These are phyloP conservation scores for Motacilla alba DNA, from an alignment of 2,113 vertebrate genomes.

Conservation along the genomic window DNA sequence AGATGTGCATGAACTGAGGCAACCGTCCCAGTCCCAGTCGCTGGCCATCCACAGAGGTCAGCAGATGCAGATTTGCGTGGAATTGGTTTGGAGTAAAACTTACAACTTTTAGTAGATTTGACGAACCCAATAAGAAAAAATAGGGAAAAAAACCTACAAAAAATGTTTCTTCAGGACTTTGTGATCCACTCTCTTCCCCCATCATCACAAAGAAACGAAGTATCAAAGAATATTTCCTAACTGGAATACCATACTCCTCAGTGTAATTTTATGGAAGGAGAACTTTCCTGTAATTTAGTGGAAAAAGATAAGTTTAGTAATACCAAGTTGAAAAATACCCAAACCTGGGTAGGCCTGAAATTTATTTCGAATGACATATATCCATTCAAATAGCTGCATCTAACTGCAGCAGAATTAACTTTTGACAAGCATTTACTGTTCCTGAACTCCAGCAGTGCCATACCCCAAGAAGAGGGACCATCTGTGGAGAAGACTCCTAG, in stretches of 20 bases:
- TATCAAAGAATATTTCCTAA: background rate
- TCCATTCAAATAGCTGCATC: background rate
- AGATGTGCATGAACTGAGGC: background rate
- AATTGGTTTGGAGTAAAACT: background rate
- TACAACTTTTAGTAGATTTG: background rate
- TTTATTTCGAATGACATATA: background rate
- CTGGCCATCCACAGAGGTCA: background rate
- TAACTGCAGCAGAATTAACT: background rate
- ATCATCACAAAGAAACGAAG: background rate
- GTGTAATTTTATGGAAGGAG: background rate
- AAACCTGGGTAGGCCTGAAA: background rate
- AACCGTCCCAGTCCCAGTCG: background rate
- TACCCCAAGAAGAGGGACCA: background rate
- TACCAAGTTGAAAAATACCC: background rate
- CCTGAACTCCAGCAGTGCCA: background rate
- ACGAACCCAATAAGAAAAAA: background rate
- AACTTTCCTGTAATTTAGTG: background rate
- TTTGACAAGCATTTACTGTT: constrained; percentile 3
- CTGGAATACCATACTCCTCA: background rate
- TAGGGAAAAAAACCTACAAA: background rate
- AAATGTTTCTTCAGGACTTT: background rate
- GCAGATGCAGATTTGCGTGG: background rate
- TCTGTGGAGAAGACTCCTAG: background rate
- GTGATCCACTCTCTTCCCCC: background rate
- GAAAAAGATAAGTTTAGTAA: background rate